These are phyloP conservation scores for Apus apus DNA, from an alignment of 2,113 vertebrate genomes.

Conservation along the genomic window DNA sequence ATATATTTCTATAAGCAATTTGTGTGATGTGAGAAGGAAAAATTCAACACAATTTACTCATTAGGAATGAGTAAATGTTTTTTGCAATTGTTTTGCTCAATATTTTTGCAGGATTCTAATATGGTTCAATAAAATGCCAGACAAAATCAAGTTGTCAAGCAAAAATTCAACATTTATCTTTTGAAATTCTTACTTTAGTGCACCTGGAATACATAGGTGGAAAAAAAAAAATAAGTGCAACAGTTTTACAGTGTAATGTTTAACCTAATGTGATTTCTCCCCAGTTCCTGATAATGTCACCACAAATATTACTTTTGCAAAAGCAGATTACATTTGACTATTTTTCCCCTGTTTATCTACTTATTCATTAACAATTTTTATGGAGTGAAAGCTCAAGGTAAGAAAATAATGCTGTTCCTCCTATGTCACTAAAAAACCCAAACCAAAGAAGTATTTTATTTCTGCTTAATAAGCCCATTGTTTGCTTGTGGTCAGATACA, in stretches of 20 bases:
- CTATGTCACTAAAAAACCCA: neutral
- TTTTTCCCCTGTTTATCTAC: neutral
- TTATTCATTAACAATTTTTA: neutral
- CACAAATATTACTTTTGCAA: neutral
- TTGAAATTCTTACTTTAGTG: neutral
- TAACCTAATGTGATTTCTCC: neutral
- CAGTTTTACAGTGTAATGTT: neutral
- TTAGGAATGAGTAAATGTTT: neutral
- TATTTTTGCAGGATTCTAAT: neutral
- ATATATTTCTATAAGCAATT: neutral
- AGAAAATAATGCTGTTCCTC: neutral
- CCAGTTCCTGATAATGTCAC: neutral
- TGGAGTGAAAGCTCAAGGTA: neutral
- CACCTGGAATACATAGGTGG: neutral
- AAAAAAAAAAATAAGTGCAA: neutral
- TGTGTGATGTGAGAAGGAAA: neutral
- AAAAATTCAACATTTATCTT: neutral
- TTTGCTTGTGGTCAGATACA: neutral
- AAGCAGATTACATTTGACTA: neutral
- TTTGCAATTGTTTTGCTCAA: neutral
- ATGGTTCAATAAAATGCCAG: neutral
- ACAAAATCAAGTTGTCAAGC: neutral
- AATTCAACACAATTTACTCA: neutral
- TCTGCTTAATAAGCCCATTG: neutral
- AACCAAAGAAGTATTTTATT: neutral